These are phyloP conservation scores for Erythrocercus mccallii DNA, from an alignment of 2,113 vertebrate species.

Conservation along the genomic window DNA sequence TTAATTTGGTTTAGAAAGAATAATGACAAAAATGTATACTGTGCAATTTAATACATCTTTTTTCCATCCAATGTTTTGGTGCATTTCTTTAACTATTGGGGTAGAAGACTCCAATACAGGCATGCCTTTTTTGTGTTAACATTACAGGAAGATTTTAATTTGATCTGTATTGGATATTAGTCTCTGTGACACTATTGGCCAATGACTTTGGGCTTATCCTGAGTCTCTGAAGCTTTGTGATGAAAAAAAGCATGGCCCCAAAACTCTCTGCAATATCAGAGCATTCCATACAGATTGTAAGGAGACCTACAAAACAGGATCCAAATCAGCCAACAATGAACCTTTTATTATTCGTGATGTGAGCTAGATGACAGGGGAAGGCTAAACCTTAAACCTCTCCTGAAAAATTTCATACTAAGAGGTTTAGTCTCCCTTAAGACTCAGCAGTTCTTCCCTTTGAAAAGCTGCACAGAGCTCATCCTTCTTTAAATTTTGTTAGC, in stretches of 20 bases:
- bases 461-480: background rate
- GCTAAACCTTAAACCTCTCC: background rate
- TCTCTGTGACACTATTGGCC: background rate
- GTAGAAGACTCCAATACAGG: background rate
- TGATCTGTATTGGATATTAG: background rate
- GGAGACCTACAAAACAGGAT: background rate
- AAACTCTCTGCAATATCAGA: background rate
- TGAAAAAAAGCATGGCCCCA: background rate
- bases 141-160: background rate
- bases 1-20: background rate
- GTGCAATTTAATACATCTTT: background rate
- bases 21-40: fast-evolving
- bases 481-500: background rate
- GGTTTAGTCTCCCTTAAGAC: background rate
- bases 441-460: background rate
- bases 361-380: background rate
- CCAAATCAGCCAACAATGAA: background rate
- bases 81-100: background rate
- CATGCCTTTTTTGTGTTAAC: background rate
- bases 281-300: background rate
- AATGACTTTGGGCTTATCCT: background rate
- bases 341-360: background rate
- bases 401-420: background rate
- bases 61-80: background rate
- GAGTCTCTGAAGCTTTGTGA: background rate